Evolutionary conservation across 2,797 vertebrate species (phyloP).

Genomic region (Hemibagrus guttatus): DNA sequence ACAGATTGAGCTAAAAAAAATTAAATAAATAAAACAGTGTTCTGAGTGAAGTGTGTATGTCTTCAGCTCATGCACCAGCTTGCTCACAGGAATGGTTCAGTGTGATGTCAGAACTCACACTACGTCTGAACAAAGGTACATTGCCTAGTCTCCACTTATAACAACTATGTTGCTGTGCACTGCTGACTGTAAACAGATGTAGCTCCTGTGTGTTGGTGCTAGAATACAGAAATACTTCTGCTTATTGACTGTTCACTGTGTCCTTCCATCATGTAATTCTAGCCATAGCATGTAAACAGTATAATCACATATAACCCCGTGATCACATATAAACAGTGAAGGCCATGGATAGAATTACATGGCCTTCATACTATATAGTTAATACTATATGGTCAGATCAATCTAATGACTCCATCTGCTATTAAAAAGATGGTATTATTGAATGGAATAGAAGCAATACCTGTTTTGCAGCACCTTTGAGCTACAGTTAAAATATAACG

Average conservation of each 20-base stretch:
- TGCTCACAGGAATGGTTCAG: conserved; percentile 69
- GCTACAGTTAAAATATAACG: not conserved
- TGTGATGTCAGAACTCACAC: conserved; percentile 73
- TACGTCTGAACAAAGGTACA: conserved; percentile 68
- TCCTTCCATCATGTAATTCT: not conserved
- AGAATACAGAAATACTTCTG: not conserved
- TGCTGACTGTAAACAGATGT: not conserved
- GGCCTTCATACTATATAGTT: not conserved
- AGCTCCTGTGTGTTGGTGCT: not conserved
- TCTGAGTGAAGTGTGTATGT: conserved; percentile 53
- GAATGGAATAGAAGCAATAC: not conserved
- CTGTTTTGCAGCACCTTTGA: not conserved
- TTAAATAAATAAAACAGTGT: conserved; percentile 19
- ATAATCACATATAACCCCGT: too few relatives aligned
- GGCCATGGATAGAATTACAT: too few relatives aligned
- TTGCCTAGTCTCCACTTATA: not conserved
- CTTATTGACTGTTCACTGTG: not conserved
- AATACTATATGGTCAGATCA: conserved; percentile 6
- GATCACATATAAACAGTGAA: conserved; percentile 14
- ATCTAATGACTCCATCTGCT: conserved; percentile 17
- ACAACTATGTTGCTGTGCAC: not conserved
- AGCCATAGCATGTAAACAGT: conserved; percentile 19
- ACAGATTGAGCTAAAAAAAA: not conserved
- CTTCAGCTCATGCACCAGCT: conserved; percentile 60
- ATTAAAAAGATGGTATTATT: not conserved